phyloP scores from a whole-genome alignment of 2,888 invertebrate species.

The Diarsia mendica region DNA sequence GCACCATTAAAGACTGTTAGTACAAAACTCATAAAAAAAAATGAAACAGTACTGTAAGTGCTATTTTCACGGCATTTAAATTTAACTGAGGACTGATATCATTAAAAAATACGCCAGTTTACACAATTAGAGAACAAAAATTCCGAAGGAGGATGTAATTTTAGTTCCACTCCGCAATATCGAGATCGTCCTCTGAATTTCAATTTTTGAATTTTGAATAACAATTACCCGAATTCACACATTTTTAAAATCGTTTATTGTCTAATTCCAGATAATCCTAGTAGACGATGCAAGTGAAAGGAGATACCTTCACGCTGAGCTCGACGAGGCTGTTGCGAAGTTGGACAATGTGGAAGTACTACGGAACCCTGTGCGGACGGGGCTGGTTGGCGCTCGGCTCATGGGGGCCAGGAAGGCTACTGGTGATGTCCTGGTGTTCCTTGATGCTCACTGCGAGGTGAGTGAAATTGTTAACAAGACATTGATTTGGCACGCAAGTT shows the following conservation, averaged over 20 bases:
- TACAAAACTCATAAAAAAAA: too few relatives aligned
- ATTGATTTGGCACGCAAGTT: background rate
- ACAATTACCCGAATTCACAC: too few relatives aligned
- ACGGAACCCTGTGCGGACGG: constrained; percentile 95
- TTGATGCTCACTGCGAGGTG: constrained; percentile 98
- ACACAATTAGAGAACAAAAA: too few relatives aligned
- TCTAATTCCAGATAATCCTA: constrained; percentile 82
- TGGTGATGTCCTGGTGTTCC: constrained; percentile 96
- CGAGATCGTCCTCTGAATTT: too few relatives aligned
- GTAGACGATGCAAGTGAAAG: constrained; percentile 88
- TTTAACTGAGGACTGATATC: too few relatives aligned
- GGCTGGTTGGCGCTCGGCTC: constrained; percentile 96
- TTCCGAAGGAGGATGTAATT: too few relatives aligned
- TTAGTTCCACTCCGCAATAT: too few relatives aligned
- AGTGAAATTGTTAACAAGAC: constrained; percentile 78
- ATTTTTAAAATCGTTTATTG: background rate
- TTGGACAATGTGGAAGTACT: constrained; percentile 90
- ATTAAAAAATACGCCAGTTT: too few relatives aligned
- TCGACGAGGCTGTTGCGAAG: constrained; percentile 80
- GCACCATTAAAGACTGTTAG: background rate
- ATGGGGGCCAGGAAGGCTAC: constrained; percentile 95
- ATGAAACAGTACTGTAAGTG: too few relatives aligned
- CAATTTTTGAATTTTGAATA: too few relatives aligned
- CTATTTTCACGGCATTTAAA: too few relatives aligned
- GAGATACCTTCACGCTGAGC: constrained; percentile 81